Evolutionary conservation across 1,140 invertebrate genomes (phyloP).

Genomic region (Melipona quadrifasciata): DNA sequence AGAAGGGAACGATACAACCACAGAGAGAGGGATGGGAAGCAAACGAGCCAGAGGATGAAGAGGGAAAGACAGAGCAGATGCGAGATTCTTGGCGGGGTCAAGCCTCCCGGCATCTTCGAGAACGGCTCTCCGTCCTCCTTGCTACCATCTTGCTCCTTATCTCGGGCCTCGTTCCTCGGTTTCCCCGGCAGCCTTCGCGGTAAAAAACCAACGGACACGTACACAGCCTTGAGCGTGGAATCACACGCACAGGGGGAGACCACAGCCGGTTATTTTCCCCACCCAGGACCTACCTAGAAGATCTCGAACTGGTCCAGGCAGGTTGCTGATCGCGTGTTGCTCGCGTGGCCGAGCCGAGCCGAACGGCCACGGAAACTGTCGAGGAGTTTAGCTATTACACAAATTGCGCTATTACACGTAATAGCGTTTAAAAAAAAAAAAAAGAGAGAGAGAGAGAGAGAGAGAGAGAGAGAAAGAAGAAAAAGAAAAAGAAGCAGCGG

Average conservation of each 20-base stretch:
- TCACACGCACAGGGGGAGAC: conserved; percentile 44
- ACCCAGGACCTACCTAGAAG: conserved; percentile 50
- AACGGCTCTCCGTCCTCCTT: conserved; percentile 40
- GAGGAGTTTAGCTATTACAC: conserved; percentile 74
- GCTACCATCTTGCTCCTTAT: conserved; percentile 4
- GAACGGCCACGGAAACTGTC: conserved; percentile 69
- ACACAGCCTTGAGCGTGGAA: conserved; percentile 38
- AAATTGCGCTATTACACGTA: conserved; percentile 76
- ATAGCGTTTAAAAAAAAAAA: conserved; percentile 69
- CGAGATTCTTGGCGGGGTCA: conserved; percentile 73
- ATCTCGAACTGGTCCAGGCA: conserved; percentile 64
- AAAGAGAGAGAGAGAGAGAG: no score
- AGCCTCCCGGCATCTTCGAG: conserved; percentile 65
- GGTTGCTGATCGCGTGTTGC: conserved; percentile 78
- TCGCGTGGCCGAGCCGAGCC: conserved; percentile 77
- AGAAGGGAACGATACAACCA: neutral
- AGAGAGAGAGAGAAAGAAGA: no score
- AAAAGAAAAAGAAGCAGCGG: conserved; percentile 47
- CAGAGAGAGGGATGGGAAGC: neutral
- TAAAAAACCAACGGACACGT: conserved; percentile 62
- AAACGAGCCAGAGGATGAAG: conserved; percentile 18
- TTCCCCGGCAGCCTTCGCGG: conserved; percentile 31
- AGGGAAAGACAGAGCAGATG: conserved; percentile 69
- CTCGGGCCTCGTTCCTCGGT: conserved; percentile 42
- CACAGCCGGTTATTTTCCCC: conserved; percentile 52